Evolutionary conservation across 1,140 invertebrate genomes (phyloP).

Genomic region (Temnothorax curvispinosus): DNA sequence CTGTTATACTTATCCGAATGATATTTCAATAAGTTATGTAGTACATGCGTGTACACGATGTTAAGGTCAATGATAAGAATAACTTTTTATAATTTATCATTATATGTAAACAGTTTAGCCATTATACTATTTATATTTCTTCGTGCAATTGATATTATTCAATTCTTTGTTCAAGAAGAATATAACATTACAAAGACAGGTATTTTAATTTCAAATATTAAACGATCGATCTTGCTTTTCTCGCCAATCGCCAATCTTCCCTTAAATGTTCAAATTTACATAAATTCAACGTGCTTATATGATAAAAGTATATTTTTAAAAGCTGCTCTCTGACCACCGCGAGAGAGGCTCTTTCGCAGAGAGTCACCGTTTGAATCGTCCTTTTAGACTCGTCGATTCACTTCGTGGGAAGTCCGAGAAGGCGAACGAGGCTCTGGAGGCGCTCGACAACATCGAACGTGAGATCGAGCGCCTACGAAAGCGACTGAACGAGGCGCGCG

Average conservation of each 20-base stretch:
- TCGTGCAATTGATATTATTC: neutral
- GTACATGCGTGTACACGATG: neutral
- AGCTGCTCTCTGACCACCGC: neutral
- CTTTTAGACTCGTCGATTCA: conserved; percentile 85
- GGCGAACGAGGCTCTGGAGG: conserved; percentile 87
- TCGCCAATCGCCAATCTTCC: conserved; percentile 6
- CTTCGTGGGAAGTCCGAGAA: conserved; percentile 87
- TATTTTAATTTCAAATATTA: conserved; percentile 3
- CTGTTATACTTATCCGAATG: neutral
- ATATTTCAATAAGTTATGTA: neutral
- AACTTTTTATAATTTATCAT: neutral
- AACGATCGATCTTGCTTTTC: neutral
- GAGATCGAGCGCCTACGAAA: conserved; percentile 89
- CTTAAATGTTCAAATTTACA: neutral
- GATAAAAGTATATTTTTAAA: neutral
- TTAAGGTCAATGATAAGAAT: neutral
- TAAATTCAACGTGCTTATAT: neutral
- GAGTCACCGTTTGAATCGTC: conserved; percentile 32
- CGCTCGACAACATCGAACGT: conserved; percentile 87
- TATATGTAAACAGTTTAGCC: neutral
- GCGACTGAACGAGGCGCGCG: conserved; percentile 88
- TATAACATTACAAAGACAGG: neutral
- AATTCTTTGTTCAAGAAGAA: neutral
- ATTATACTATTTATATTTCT: neutral
- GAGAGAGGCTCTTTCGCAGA: neutral